Percentiles rank a stretch among this genome's conserved stretches.
These are phyloP conservation scores for Pygoscelis adeliae DNA, from an alignment of 2,113 vertebrate species.

Conservation along the genomic window DNA sequence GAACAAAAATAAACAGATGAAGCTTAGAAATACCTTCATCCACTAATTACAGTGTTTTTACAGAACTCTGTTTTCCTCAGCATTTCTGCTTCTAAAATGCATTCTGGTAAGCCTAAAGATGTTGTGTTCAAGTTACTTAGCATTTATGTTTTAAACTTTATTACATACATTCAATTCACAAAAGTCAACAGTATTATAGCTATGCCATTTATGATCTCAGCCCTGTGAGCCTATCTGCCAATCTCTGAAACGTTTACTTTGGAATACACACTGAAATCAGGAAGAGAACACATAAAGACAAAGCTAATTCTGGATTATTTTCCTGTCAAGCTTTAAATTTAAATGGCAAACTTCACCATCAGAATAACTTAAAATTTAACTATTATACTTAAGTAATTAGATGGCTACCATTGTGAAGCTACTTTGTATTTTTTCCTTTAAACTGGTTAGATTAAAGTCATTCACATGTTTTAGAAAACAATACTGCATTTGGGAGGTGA, in stretches of 20 bases:
- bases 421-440: neutral
- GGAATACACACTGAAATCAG: neutral
- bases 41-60: neutral
- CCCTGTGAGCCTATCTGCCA: neutral
- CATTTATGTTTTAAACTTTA: neutral
- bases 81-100: neutral
- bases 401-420: neutral
- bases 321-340: neutral
- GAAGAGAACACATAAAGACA: neutral
- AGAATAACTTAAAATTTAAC: neutral
- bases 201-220: neutral
- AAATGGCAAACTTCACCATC: neutral
- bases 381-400: neutral
- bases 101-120: neutral
- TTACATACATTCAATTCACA: neutral
- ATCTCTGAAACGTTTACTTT: neutral
- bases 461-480: neutral
- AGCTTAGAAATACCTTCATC: neutral
- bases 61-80: neutral
- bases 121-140: neutral
- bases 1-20: slow-evolving; percentile 4
- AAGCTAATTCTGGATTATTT: neutral
- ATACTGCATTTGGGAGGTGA: neutral
- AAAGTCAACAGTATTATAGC: neutral
- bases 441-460: neutral